Percentiles rank a stretch among this genome's conserved stretches.
Conservation (phyloP, 2,797 vertebrate genomes). For the Danio choprae region DNA sequence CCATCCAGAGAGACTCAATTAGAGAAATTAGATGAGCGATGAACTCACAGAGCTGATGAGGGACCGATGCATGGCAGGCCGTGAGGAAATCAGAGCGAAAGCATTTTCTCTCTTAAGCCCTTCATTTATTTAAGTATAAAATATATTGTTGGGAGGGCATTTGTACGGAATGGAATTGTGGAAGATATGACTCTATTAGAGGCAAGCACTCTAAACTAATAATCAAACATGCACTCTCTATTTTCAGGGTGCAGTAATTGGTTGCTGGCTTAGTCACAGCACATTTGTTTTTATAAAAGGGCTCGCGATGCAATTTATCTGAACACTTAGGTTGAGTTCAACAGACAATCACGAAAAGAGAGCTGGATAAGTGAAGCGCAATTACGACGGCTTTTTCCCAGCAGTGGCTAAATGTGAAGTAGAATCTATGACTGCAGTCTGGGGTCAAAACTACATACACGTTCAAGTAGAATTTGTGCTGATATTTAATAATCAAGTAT, state of each 20-base stretch:
- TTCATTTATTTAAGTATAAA: neutral
- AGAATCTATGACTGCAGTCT: slow-evolving; percentile 16
- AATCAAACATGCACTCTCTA: slow-evolving; percentile 21
- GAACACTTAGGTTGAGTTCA: slow-evolving; percentile 30
- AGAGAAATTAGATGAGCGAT: slow-evolving; percentile 54
- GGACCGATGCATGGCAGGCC: neutral
- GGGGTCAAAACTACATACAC: neutral
- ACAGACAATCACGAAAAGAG: slow-evolving; percentile 33
- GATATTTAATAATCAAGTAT: no score
- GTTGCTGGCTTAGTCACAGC: slow-evolving; percentile 36
- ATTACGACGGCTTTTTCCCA: slow-evolving; percentile 31
- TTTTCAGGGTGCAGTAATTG: slow-evolving; percentile 31
- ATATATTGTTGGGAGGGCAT: neutral
- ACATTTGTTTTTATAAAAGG: slow-evolving; percentile 39
- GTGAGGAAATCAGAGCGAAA: neutral
- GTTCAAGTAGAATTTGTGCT: neutral
- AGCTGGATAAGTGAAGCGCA: slow-evolving; percentile 27
- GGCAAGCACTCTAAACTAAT: slow-evolving; percentile 11
- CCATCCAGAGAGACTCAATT: slow-evolving; percentile 57
- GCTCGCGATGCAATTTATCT: slow-evolving; percentile 36
- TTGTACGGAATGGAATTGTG: neutral
- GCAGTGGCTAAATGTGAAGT: slow-evolving; percentile 6
- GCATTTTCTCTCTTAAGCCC: neutral
- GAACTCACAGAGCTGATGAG: slow-evolving; percentile 17
- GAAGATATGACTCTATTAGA: slow-evolving; percentile 23